These are phyloP conservation scores for Grallaria varia DNA, from an alignment of 2,113 vertebrate species.

Conservation along the genomic window DNA sequence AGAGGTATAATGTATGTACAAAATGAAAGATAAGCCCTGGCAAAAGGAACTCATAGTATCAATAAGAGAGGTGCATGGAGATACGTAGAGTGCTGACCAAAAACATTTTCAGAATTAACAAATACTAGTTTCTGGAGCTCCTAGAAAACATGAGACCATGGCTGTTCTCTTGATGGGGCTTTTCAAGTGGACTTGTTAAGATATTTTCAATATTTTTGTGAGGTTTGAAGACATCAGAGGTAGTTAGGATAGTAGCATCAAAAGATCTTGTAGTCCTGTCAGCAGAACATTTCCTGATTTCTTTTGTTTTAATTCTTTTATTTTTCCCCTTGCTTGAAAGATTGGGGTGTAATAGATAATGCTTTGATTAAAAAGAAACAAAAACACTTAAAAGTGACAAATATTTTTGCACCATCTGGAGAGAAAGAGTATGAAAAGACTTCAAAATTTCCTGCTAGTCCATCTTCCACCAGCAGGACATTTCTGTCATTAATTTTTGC, in stretches of 20 bases:
- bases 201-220: not conserved
- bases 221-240: not conserved
- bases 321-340: not conserved
- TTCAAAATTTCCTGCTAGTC: not conserved
- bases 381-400: not conserved
- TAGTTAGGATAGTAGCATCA: not conserved
- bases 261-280: not conserved
- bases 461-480: not conserved
- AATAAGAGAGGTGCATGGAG: not conserved
- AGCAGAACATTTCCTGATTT: not conserved
- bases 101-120: not conserved
- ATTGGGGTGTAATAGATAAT: not conserved
- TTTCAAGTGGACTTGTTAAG: not conserved
- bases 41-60: not conserved
- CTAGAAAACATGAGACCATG: not conserved
- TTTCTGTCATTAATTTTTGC: not conserved
- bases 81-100: rapidly evolving
- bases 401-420: not conserved
- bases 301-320: not conserved
- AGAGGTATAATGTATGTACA: not conserved
- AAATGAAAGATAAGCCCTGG: not conserved
- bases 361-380: rapidly evolving
- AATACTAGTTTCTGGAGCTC: not conserved
- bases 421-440: not conserved
- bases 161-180: not conserved